Conservation (phyloP, 2,888 invertebrate species). For the Alloscopus bannaensis region DNA sequence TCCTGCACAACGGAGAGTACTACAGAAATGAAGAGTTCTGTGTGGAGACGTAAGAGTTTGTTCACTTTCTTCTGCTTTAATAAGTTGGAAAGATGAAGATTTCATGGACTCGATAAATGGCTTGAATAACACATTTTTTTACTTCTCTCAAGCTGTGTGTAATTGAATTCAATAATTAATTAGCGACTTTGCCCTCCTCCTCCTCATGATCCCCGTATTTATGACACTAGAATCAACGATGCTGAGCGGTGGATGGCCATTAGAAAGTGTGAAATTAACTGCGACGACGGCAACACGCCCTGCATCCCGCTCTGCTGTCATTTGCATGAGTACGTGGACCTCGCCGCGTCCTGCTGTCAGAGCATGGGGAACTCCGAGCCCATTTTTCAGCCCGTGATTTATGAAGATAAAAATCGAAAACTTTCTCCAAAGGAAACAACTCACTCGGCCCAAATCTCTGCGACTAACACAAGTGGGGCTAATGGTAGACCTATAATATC, state of each 20-base stretch:
- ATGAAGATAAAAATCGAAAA: constrained; percentile 48
- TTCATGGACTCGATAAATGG: neutral
- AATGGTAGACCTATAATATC: neutral
- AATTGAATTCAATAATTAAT: constrained; percentile 28
- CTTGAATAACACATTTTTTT: neutral
- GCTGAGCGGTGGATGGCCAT: constrained; percentile 21
- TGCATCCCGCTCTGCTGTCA: constrained; percentile 66
- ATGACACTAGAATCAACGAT: constrained; percentile 23
- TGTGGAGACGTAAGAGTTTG: constrained; percentile 41
- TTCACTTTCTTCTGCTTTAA: neutral
- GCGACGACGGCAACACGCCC: constrained; percentile 45
- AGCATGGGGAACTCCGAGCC: constrained; percentile 17
- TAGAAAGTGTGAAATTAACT: constrained; percentile 56
- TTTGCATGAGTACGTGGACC: constrained; percentile 56
- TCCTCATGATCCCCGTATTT: neutral
- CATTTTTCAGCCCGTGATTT: constrained; percentile 54
- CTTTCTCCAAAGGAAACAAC: constrained; percentile 47
- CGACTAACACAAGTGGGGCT: neutral
- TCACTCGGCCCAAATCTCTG: constrained; percentile 8
- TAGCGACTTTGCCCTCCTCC: neutral
- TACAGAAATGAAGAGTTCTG: constrained; percentile 49
- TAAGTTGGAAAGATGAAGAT: neutral
- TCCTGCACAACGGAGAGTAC: constrained; percentile 39
- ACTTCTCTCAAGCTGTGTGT: neutral
- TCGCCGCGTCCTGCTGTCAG: constrained; percentile 41